These are phyloP conservation scores for Leptinotarsa haldemani DNA, from an alignment of 2,888 invertebrate genomes.

Conservation along the genomic window DNA sequence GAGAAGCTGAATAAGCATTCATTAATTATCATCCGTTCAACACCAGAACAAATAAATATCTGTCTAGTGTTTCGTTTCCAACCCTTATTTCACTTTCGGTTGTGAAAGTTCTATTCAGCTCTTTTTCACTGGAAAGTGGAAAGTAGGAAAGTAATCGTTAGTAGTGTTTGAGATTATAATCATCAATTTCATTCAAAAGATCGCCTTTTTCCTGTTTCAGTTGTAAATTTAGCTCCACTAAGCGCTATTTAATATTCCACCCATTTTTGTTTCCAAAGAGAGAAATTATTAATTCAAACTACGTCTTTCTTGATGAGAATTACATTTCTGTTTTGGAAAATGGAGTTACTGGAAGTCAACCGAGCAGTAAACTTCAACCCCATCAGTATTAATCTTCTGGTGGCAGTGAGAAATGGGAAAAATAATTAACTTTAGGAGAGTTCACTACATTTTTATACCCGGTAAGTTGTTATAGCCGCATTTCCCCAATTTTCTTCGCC, in stretches of 20 bases:
- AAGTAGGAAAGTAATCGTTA: too few relatives aligned
- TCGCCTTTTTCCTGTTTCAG: neutral
- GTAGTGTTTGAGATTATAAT: neutral
- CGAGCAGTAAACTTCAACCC: constrained; percentile 1
- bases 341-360: neutral
- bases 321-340: neutral
- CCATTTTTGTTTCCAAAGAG: neutral
- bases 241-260: neutral
- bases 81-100: too few relatives aligned
- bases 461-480: neutral
- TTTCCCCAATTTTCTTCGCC: neutral
- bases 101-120: too few relatives aligned
- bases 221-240: neutral
- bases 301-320: neutral
- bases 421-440: constrained; percentile 4
- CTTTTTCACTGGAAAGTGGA: too few relatives aligned
- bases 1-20: too few relatives aligned
- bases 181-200: neutral
- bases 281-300: neutral
- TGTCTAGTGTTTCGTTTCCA: too few relatives aligned
- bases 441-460: neutral
- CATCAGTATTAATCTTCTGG: constrained; percentile 8
- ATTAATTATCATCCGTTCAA: too few relatives aligned
- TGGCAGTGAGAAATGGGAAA: constrained; percentile 12
- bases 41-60: too few relatives aligned